phyloP scores from a whole-genome alignment of 2,113 vertebrate genomes.

The Hucho hucho region DNA sequence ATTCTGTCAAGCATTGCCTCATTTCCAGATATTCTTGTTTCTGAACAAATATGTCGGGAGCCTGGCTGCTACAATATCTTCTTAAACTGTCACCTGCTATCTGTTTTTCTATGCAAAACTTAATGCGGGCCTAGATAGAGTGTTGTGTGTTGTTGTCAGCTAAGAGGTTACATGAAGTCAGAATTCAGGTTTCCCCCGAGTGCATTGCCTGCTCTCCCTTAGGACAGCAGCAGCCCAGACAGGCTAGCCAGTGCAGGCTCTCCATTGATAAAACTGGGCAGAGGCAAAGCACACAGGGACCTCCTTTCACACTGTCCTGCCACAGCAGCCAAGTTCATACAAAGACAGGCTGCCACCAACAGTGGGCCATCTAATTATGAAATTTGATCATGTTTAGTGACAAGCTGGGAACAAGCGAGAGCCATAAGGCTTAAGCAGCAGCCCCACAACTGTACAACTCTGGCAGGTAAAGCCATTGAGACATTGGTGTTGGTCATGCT shows the following conservation, averaged over 20 bases:
- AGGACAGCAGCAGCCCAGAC: slow-evolving; percentile 23
- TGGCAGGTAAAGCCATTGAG: slow-evolving; percentile 6
- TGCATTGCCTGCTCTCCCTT: neutral
- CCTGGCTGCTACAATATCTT: slow-evolving; percentile 13
- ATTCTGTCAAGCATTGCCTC: slow-evolving; percentile 48
- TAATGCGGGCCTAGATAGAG: neutral
- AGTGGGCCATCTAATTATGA: slow-evolving; percentile 65
- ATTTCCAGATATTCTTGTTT: slow-evolving; percentile 40
- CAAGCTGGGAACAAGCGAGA: slow-evolving; percentile 32
- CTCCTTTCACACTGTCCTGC: slow-evolving; percentile 52
- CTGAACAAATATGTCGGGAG: slow-evolving; percentile 23
- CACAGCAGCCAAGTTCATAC: slow-evolving; percentile 29
- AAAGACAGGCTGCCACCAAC: slow-evolving; percentile 53
- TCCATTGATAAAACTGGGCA: slow-evolving; percentile 50
- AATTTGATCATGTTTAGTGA: slow-evolving; percentile 40
- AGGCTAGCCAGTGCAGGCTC: slow-evolving; percentile 58
- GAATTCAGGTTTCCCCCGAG: neutral
- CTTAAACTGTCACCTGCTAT: slow-evolving; percentile 27
- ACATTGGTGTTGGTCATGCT: slow-evolving; percentile 24
- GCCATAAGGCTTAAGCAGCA: neutral
- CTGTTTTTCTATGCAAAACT: neutral
- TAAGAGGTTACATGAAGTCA: neutral
- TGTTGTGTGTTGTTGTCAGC: neutral
- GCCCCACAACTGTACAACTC: slow-evolving; percentile 14
- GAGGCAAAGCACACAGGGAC: slow-evolving; percentile 45